Evolutionary conservation across 35 echinoderm and acorn worm species (phyloP).

Genomic region (Acanthaster planci): DNA sequence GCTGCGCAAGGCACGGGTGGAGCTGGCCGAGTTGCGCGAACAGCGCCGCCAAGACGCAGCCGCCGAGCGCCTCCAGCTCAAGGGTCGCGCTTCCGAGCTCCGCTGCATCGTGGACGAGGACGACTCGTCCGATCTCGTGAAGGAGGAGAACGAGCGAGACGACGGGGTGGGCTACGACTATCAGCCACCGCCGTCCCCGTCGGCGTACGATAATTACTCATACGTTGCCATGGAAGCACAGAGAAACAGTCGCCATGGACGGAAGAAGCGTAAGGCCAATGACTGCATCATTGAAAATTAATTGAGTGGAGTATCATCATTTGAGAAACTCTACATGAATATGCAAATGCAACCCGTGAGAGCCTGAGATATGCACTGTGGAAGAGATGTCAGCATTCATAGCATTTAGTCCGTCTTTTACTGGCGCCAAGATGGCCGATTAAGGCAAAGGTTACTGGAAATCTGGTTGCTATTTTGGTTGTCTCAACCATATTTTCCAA

Average conservation of each 20-base stretch:
- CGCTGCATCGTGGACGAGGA: constrained; percentile 21
- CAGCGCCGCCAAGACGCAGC: neutral
- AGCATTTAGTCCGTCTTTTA: too few species aligned
- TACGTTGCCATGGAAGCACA: neutral
- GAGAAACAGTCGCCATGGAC: constrained; percentile 16
- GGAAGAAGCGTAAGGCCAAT: neutral
- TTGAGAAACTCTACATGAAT: neutral
- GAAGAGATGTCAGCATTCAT: too few species aligned
- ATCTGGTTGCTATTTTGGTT: too few species aligned
- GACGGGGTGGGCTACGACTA: neutral
- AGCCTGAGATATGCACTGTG: too few species aligned
- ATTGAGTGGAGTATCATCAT: neutral
- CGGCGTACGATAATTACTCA: neutral
- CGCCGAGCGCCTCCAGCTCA: neutral
- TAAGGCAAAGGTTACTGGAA: too few species aligned
- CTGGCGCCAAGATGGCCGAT: too few species aligned
- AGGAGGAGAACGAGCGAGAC: neutral
- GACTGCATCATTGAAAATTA: constrained; percentile 12
- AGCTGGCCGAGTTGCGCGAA: constrained; percentile 28
- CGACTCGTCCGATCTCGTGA: constrained; percentile 19
- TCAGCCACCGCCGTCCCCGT: neutral
- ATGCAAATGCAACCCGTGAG: too few species aligned
- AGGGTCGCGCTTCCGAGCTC: neutral
- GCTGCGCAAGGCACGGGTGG: constrained; percentile 22
- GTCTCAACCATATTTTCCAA: too few species aligned